Conservation (phyloP, 2,888 invertebrate species). For the Branchellion lobata region DNA sequence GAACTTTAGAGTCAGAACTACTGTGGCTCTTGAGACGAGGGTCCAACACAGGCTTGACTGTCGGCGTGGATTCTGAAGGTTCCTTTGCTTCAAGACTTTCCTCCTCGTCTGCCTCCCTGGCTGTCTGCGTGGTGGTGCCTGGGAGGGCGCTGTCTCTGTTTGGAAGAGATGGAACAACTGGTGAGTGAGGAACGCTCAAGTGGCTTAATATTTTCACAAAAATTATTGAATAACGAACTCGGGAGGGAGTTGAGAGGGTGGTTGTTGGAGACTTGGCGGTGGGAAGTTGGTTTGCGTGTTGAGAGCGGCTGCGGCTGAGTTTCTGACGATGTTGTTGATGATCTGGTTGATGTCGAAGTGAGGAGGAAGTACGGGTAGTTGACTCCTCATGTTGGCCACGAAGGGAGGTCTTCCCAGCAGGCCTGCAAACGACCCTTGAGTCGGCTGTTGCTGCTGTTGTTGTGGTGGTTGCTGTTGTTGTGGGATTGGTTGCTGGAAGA, state of each 20-base stretch:
- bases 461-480: constrained; percentile 16
- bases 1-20: no score
- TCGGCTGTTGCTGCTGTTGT: constrained; percentile 13
- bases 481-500: not conserved
- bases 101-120: no score
- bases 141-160: no score
- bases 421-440: not conserved
- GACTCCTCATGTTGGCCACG: not conserved
- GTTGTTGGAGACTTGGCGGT: no score
- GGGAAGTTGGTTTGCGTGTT: not conserved
- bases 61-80: no score
- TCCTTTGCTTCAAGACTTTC: no score
- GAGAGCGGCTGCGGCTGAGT: not conserved
- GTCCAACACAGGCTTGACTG: not conserved
- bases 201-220: no score
- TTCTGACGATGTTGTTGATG: constrained; percentile 38
- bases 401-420: not conserved
- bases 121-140: no score
- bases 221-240: not conserved
- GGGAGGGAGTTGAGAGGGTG: not conserved
- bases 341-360: constrained; percentile 35
- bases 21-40: constrained; percentile 7
- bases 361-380: constrained; percentile 26
- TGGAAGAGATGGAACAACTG: no score
- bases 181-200: no score